Base-by-base conservation (phyloP, 2,113 vertebrate genomes). In the Oncorhynchus masou region DNA sequence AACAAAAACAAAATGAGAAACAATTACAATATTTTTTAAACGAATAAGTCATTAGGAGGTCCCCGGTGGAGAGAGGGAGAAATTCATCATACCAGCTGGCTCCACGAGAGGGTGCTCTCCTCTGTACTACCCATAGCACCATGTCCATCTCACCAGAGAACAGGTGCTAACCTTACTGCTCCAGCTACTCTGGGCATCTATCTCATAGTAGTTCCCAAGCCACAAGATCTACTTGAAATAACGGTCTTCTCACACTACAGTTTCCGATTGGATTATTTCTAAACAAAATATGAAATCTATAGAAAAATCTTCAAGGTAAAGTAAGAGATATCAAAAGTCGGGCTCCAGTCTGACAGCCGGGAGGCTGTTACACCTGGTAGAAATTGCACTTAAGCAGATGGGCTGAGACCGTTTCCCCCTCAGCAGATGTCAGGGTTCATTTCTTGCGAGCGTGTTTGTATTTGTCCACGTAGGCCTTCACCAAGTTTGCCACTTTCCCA, bases 381-480 rank as follows among this genome's bases (percentile, higher is more conserved):
- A 92, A 97, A 97, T 96, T 97, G 97, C 97, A 97, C 96, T 99
- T 97, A 89, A 88, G 94, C 91, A 94, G 93, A 86, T 70, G 88
- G 68, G 81, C 84, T 29, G 73, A 79, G 82, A 81, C 76, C 25
- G 5, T 54, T 60, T 8, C 67, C 22, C 62, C 73, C 73, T 86
- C 80, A 85, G 74, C 78, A 77, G 78, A 87, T 71, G 75, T 94
- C 94, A 3, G 88, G 66, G 45, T 91, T 95, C 86, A 92, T 79
- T 95, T 97, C 93, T 95, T 98, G 89, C 98, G 95, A 39, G 93
- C 94, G 74, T 97, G 95, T 84, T 98, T 99, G 90, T 99, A 99
- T 88, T 99, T 99, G 92, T 99, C 97, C 76, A 99, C 96, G 24
- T 99, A 99, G 0, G 98, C 98, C 90, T 96, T 99, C 79, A 99